Conservation (phyloP, 1,140 invertebrate genomes). For the Homalodisca vitripennis region DNA sequence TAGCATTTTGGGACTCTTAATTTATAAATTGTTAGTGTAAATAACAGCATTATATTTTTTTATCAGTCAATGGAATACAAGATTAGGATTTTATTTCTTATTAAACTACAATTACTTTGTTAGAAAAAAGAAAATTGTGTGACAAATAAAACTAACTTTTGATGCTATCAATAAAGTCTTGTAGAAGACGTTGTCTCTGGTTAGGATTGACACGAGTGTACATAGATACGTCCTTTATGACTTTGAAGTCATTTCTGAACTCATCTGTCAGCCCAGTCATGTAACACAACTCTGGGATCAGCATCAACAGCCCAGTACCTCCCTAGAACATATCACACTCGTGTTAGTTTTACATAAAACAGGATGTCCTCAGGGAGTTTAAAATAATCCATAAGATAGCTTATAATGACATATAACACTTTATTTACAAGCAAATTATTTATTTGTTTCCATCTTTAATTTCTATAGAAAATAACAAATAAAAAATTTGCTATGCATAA, state of each 20-base stretch:
- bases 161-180: conserved; percentile 70
- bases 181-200: conserved; percentile 62
- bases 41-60: no score
- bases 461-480: no score
- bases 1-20: no score
- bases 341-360: neutral
- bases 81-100: no score
- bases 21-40: no score
- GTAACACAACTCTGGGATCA: conserved; percentile 82
- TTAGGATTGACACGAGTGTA: conserved; percentile 78
- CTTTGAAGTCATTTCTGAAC: conserved; percentile 54
- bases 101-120: no score
- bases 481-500: no score
- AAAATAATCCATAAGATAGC: neutral
- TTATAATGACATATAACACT: conserved; percentile 26
- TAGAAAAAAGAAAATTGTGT: no score
- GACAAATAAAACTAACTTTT: conserved; percentile 48
- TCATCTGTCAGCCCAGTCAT: conserved; percentile 69
- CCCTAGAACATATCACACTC: conserved; percentile 42
- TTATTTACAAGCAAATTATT: conserved; percentile 35
- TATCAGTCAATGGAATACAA: no score
- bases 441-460: no score
- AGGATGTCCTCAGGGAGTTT: neutral
- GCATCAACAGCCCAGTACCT: conserved; percentile 57
- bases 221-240: conserved; percentile 80